phyloP scores from a whole-genome alignment of 2,888 invertebrate genomes.

The Epiblema foenella region DNA sequence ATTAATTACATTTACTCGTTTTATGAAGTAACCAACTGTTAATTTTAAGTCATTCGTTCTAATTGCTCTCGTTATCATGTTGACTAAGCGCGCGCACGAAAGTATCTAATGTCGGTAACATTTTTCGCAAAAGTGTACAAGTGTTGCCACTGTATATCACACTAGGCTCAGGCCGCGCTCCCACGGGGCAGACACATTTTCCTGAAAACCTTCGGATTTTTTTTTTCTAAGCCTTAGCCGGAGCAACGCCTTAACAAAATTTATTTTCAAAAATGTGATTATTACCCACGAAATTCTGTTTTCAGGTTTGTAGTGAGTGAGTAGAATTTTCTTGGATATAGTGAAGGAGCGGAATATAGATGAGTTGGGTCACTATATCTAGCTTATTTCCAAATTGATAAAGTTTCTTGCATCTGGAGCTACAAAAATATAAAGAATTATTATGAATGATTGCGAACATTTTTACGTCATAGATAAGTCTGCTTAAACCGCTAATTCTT shows the following conservation, averaged over 20 bases:
- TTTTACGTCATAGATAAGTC: background rate
- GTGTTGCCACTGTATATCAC: slow-evolving; percentile 34
- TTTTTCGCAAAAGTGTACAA: slow-evolving; percentile 31
- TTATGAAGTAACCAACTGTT: background rate
- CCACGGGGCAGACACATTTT: slow-evolving; percentile 19
- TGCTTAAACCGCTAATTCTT: background rate
- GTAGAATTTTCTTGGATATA: background rate
- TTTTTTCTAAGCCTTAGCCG: slow-evolving; percentile 17
- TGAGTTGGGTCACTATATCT: background rate
- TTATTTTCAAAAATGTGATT: slow-evolving; percentile 18
- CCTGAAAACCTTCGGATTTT: slow-evolving; percentile 23
- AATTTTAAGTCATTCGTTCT: background rate
- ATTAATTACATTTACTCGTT: too few relatives aligned
- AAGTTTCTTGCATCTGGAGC: background rate
- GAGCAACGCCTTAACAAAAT: slow-evolving; percentile 18
- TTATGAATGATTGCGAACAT: background rate
- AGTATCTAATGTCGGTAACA: slow-evolving; percentile 1
- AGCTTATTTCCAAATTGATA: background rate
- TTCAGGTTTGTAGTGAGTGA: background rate
- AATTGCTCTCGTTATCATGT: slow-evolving; percentile 15
- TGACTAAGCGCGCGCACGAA: background rate
- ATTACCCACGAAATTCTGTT: slow-evolving; percentile 13
- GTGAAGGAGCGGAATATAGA: background rate
- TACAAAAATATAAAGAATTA: background rate
- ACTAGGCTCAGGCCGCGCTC: slow-evolving; percentile 16